Percentiles rank a stretch among this genome's conserved stretches.
These are phyloP conservation scores for Andricus grossulariae DNA, from an alignment of 1,140 invertebrate genomes.

Conservation along the genomic window DNA sequence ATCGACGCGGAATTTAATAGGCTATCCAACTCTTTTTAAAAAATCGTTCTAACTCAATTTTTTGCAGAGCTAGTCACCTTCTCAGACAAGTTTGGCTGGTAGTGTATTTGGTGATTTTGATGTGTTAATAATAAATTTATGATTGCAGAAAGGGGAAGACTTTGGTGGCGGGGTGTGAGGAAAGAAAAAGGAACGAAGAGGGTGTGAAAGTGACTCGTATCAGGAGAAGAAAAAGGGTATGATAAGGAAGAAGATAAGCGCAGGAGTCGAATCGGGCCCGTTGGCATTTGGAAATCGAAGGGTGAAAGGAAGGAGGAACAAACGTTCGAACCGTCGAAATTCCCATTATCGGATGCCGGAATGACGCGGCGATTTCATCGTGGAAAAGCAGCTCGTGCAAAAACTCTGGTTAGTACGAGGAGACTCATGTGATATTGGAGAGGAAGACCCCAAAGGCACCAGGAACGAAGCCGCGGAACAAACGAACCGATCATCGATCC, in stretches of 20 bases:
- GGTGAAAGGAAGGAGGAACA: background rate
- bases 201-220: slow-evolving; percentile 3
- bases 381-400: slow-evolving; percentile 48
- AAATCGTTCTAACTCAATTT: no score
- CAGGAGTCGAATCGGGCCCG: slow-evolving; percentile 46
- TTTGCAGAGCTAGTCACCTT: no score
- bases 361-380: slow-evolving; percentile 56
- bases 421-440: slow-evolving; percentile 48
- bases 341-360: slow-evolving; percentile 47
- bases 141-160: slow-evolving; percentile 3
- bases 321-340: slow-evolving; percentile 26
- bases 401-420: slow-evolving; percentile 44
- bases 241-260: slow-evolving; percentile 53
- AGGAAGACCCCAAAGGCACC: background rate
- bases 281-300: slow-evolving; percentile 38
- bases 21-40: no score
- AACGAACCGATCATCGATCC: background rate
- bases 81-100: no score
- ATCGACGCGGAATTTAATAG: no score
- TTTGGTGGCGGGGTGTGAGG: slow-evolving; percentile 14
- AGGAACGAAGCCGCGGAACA: background rate
- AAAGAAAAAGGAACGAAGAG: slow-evolving; percentile 31
- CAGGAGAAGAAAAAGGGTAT: slow-evolving; percentile 50
- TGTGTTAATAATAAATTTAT: background rate
- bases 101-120: background rate